Base-by-base conservation (phyloP, 2,113 vertebrate species). In the Tyto alba region DNA sequence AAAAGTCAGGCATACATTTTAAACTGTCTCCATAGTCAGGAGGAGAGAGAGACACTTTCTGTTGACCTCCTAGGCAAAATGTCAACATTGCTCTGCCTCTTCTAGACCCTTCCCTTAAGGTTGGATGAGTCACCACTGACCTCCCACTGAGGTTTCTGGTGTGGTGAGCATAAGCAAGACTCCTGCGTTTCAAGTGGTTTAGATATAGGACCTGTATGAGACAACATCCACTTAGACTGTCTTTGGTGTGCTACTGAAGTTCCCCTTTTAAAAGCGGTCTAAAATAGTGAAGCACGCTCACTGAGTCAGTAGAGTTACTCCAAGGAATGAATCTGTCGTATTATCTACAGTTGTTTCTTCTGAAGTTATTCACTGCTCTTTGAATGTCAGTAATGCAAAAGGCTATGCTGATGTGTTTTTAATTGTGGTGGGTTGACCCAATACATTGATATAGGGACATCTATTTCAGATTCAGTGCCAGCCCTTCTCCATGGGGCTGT, bases 131-230 rank as follows among this genome's bases (percentile, higher is more conserved):
- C 43, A 52, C 32, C 16, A n/a, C 15, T n/a, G 71, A 68, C 7
- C 11, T 67, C 18, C 40, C 0, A 1, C 12, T 27, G 59, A 60
- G 45, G 8, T 1, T 63, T 43, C n/a, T 64, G 23, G 30, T 2
- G 1, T 2, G 16, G 53, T 55, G 34, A 62, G 5, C 1, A 0
- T 36, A 60, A 87, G 30, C 48, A 80, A 64, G 18, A 9, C 12
- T 80, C 36, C 45, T 17, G 16, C 55, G 38, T 57, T 69, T 86
- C 30, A 40, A 23, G 6, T n/a, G 17, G 22, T 40, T 76, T 45
- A 77, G 27, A 7, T 57, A 3, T 8, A 55, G 76, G 34, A 88
- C 5, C 21, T 83, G 3, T 18, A 22, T 16, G 64, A 53, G n/a
- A n/a, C 38, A 63, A 38, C 19, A 57, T 32, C 41, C 47, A 38